A percentile compares a stretch with the other conserved stretches of the same genome.
These are phyloP conservation scores for Calephelis nemesis DNA, from an alignment of 1,140 invertebrate genomes.

Conservation along the genomic window DNA sequence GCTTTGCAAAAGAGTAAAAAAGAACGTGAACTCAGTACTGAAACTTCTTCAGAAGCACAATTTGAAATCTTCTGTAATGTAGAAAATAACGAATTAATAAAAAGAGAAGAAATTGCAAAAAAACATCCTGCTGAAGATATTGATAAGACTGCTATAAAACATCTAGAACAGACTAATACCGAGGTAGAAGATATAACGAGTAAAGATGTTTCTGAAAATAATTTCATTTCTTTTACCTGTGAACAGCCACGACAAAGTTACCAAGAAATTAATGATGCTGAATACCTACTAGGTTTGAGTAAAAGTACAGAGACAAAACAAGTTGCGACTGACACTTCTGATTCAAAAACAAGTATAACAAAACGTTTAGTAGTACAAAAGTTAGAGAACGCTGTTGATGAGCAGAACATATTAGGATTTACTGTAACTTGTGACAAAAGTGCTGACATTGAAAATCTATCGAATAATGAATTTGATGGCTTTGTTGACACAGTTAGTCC, in stretches of 20 bases:
- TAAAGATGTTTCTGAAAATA: background rate
- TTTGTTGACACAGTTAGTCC: no score
- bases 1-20: conserved; percentile 24
- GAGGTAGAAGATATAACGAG: background rate
- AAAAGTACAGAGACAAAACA: conserved; percentile 1
- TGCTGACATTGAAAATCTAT: no score
- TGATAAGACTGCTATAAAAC: no score
- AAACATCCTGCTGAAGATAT: background rate
- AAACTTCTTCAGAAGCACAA: no score
- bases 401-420: no score
- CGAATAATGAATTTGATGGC: no score
- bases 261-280: conserved; percentile 47
- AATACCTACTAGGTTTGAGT: conserved; percentile 35
- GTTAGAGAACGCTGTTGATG: background rate
- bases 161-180: background rate
- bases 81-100: background rate
- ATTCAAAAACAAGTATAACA: no score
- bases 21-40: no score
- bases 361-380: no score
- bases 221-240: background rate
- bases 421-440: no score
- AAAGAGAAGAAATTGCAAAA: background rate
- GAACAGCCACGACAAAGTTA: conserved; percentile 42
- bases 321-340: background rate
- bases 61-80: no score